phyloP scores from a whole-genome alignment of 2,888 invertebrate species.

The Euzetes globulus region DNA sequence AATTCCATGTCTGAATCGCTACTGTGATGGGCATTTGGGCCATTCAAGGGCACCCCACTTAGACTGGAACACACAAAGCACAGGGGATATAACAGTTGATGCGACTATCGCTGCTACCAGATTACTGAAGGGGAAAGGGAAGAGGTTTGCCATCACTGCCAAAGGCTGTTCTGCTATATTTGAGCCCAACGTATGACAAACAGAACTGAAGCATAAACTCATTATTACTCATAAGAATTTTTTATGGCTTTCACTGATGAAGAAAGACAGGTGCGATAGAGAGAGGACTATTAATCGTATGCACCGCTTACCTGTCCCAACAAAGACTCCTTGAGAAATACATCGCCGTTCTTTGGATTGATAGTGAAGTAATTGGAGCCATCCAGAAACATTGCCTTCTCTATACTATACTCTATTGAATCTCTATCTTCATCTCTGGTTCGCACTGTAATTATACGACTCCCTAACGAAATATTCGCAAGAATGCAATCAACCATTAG shows the following conservation, averaged over 20 bases:
- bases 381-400: slow-evolving; percentile 42
- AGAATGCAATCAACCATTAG: slow-evolving; percentile 29
- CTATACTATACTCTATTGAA: slow-evolving; percentile 41
- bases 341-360: slow-evolving; percentile 64
- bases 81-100: neutral
- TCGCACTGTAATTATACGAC: slow-evolving; percentile 40
- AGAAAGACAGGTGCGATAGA: slow-evolving; percentile 14
- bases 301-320: slow-evolving; percentile 59
- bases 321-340: slow-evolving; percentile 70
- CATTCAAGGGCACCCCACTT: slow-evolving; percentile 15
- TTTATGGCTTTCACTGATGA: slow-evolving; percentile 13
- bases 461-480: slow-evolving; percentile 38
- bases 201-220: slow-evolving; percentile 25
- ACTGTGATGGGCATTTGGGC: neutral
- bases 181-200: neutral
- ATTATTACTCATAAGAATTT: slow-evolving; percentile 8
- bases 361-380: slow-evolving; percentile 57
- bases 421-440: slow-evolving; percentile 43
- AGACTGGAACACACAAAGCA: neutral
- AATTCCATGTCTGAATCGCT: neutral
- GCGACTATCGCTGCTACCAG: neutral
- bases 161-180: neutral
- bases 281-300: neutral
- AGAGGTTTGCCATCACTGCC: neutral
- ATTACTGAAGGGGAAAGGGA: neutral